A percentile compares a stretch with the other conserved stretches of the same genome.
These are phyloP conservation scores for Hoplodrina blanda DNA, from an alignment of 2,888 invertebrate species.

Conservation along the genomic window DNA sequence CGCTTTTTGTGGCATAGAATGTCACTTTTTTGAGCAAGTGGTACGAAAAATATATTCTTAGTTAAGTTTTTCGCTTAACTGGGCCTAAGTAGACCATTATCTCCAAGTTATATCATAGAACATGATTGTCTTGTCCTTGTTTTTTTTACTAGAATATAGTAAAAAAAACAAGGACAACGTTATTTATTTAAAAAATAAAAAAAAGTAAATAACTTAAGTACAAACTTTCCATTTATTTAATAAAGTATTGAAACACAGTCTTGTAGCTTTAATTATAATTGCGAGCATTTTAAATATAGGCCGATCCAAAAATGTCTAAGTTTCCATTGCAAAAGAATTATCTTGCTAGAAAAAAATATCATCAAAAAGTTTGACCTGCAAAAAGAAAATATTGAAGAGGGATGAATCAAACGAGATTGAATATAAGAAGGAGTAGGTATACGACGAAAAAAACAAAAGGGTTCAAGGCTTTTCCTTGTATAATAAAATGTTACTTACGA, in stretches of 20 bases:
- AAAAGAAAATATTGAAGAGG: too few species aligned
- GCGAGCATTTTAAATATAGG: background rate
- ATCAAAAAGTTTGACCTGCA: background rate
- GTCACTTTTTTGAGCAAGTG: too few species aligned
- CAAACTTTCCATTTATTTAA: background rate
- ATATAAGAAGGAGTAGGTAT: background rate
- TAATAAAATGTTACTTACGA: background rate
- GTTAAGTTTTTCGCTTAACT: too few species aligned
- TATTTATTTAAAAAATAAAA: background rate
- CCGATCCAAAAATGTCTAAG: background rate
- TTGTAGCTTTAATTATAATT: constrained; percentile 10
- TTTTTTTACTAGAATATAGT: too few species aligned
- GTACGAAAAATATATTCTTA: too few species aligned
- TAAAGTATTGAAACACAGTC: constrained; percentile 12
- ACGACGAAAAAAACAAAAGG: background rate
- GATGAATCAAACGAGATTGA: background rate
- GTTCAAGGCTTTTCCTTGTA: background rate
- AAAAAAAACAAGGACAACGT: too few species aligned
- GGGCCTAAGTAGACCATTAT: too few species aligned
- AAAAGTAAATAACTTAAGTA: background rate
- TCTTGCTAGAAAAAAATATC: background rate
- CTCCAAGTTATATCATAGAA: too few species aligned
- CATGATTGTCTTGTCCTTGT: too few species aligned
- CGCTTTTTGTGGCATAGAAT: too few species aligned
- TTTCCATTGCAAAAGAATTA: background rate